phyloP scores from a whole-genome alignment of 1,140 invertebrate genomes.

The Geopemphigus sp. region DNA sequence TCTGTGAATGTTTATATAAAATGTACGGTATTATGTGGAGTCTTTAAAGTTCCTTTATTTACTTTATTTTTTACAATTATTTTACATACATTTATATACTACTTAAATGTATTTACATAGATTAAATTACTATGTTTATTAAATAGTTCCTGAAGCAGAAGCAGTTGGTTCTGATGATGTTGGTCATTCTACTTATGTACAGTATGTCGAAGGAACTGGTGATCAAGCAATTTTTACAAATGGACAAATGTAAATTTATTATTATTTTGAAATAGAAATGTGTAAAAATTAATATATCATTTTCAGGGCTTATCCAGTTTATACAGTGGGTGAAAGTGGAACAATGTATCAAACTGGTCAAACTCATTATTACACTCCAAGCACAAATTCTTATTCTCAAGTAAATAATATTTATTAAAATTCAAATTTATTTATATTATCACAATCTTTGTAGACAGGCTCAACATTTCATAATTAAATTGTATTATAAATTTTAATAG shows the following conservation, averaged over 20 bases:
- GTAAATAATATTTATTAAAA: conserved; percentile 15
- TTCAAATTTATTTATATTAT: background rate
- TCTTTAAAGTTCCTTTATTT: background rate
- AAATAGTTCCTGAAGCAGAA: conserved; percentile 60
- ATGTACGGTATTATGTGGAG: background rate
- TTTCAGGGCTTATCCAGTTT: conserved; percentile 76
- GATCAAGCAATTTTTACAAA: conserved; percentile 70
- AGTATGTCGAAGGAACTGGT: conserved; percentile 65
- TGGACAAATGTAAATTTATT: conserved; percentile 64
- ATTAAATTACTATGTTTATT: background rate
- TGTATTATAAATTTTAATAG: background rate
- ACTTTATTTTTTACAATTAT: background rate
- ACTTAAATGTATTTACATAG: background rate
- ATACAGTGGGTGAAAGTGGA: conserved; percentile 73
- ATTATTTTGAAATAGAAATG: background rate
- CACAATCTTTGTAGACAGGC: too few species aligned
- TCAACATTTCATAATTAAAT: background rate
- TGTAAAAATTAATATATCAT: background rate
- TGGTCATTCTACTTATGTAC: conserved; percentile 66
- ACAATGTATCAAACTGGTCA: conserved; percentile 70
- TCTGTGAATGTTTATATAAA: background rate
- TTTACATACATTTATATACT: background rate
- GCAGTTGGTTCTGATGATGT: conserved; percentile 60
- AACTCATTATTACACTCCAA: conserved; percentile 64
- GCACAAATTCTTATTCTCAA: conserved; percentile 51